These are phyloP conservation scores for Mus spretus DNA, from an alignment of 2,797 vertebrate species.

Conservation along the genomic window DNA sequence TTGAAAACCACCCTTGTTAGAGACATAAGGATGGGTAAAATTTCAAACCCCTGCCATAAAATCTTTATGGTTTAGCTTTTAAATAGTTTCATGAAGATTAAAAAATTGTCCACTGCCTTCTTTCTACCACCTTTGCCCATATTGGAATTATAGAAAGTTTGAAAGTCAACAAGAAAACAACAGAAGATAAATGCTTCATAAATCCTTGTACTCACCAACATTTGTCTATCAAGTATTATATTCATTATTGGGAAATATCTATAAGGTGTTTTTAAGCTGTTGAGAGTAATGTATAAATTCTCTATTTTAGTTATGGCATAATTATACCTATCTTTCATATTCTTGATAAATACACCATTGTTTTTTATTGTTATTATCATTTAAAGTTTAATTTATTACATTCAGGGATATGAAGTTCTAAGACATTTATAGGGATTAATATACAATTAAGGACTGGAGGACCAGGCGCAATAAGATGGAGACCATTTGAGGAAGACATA, in stretches of 20 bases:
- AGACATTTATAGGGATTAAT: background rate
- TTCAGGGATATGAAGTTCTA: background rate
- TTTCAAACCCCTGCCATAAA: constrained; percentile 18
- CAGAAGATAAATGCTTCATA: constrained; percentile 10
- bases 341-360: background rate
- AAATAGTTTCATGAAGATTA: background rate
- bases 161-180: background rate
- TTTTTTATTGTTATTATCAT: constrained; percentile 11
- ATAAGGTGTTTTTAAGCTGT: background rate
- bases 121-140: background rate
- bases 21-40: background rate
- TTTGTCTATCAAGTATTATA: constrained; percentile 23
- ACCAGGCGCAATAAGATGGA: background rate
- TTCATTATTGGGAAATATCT: background rate
- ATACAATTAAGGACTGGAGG: background rate
- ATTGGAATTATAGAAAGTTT: constrained; percentile 11
- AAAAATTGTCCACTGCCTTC: background rate
- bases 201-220: background rate
- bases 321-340: constrained; percentile 10
- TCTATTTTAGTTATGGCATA: background rate
- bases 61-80: background rate
- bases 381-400: background rate
- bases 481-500: background rate
- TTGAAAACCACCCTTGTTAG: constrained; percentile 7
- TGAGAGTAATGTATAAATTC: constrained; percentile 3